These are phyloP conservation scores for Hemithea aestivaria DNA, from an alignment of 2,888 invertebrate species.

Conservation along the genomic window DNA sequence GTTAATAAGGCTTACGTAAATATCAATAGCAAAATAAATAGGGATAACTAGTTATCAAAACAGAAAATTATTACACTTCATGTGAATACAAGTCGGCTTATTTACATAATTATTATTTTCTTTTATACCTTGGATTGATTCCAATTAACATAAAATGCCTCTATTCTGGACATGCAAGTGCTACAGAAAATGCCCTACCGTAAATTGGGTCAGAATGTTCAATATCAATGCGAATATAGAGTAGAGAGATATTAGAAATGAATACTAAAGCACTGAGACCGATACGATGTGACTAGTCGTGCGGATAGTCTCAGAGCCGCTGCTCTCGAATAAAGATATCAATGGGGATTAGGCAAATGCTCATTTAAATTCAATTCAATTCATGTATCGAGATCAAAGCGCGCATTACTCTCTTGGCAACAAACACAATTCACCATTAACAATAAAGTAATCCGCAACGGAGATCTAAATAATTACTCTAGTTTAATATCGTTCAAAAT, in stretches of 20 bases:
- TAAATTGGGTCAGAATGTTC: constrained; percentile 13
- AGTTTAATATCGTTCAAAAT: constrained; percentile 34
- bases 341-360: constrained; percentile 47
- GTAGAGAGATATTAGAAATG: constrained; percentile 6
- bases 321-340: constrained; percentile 51
- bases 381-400: constrained; percentile 62
- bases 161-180: too few species aligned
- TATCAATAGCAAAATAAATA: too few species aligned
- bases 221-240: constrained; percentile 16
- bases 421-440: constrained; percentile 34
- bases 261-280: constrained; percentile 4
- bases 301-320: constrained; percentile 21
- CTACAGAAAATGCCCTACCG: too few species aligned
- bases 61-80: too few species aligned
- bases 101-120: too few species aligned
- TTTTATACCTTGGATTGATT: too few species aligned
- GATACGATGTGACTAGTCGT: constrained; percentile 7
- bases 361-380: constrained; percentile 45
- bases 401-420: constrained; percentile 45
- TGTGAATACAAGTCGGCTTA: too few species aligned
- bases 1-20: too few species aligned
- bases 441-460: constrained; percentile 45
- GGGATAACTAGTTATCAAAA: too few species aligned
- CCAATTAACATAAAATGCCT: too few species aligned
- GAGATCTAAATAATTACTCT: constrained; percentile 36